phyloP scores from a whole-genome alignment of 2,888 invertebrate genomes.

The Cerceris rybyensis region DNA sequence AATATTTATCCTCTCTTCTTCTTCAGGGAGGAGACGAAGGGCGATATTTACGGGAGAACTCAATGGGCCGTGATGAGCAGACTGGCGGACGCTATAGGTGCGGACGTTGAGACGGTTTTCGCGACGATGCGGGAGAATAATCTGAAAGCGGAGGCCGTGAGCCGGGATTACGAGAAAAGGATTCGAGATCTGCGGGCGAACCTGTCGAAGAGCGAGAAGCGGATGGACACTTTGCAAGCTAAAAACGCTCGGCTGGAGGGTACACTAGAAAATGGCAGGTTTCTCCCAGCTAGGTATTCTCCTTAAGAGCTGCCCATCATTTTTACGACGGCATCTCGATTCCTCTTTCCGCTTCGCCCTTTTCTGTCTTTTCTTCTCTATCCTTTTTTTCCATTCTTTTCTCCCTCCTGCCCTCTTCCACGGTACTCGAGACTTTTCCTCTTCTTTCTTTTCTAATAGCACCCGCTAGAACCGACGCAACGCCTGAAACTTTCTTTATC shows the following conservation, averaged over 20 bases:
- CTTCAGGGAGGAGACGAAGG: constrained; percentile 50
- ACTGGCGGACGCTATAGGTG: constrained; percentile 54
- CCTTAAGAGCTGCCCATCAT: constrained; percentile 12
- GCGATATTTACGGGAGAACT: constrained; percentile 62
- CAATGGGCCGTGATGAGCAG: constrained; percentile 70
- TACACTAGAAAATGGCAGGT: constrained; percentile 54
- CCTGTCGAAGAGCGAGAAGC: constrained; percentile 28
- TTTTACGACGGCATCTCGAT: constrained; percentile 1
- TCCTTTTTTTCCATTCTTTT: neutral
- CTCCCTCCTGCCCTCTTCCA: neutral
- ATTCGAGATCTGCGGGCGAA: constrained; percentile 31
- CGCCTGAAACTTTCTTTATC: constrained; percentile 36
- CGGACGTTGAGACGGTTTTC: constrained; percentile 53
- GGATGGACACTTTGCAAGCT: constrained; percentile 31
- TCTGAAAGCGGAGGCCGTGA: constrained; percentile 32
- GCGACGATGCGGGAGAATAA: constrained; percentile 42
- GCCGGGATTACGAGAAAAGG: constrained; percentile 42
- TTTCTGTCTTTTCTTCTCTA: neutral
- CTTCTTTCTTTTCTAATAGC: constrained; percentile 6
- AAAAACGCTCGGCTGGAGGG: constrained; percentile 25
- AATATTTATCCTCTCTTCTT: constrained; percentile 43
- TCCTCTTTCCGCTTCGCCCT: neutral
- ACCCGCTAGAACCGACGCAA: neutral
- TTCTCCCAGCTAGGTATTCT: constrained; percentile 14
- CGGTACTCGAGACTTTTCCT: neutral